Evolutionary conservation across 2,113 vertebrate genomes (phyloP).

Genomic region (Nerophis lumbriciformis): DNA sequence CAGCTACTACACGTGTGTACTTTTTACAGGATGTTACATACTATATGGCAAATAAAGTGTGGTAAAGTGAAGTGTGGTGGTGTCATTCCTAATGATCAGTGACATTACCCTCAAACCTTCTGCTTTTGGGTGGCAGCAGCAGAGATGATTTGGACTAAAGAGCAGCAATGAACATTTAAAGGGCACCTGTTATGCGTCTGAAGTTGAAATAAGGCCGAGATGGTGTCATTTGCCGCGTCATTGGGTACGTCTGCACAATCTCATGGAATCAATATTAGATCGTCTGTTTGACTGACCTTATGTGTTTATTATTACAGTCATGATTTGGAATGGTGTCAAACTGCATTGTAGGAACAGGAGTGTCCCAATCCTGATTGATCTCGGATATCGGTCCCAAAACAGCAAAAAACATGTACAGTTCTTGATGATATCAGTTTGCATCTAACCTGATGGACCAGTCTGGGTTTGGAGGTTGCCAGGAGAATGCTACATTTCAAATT

Average conservation of each 20-base stretch:
- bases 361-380: too few species aligned
- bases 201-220: neutral
- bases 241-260: neutral
- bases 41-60: slow-evolving; percentile 60
- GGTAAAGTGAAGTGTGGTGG: slow-evolving; percentile 42
- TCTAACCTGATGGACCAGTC: too few species aligned
- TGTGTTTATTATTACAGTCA: too few species aligned
- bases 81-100: slow-evolving; percentile 33
- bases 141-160: slow-evolving; percentile 27
- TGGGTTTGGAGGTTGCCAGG: too few species aligned
- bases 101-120: slow-evolving; percentile 24
- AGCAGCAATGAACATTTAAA: slow-evolving; percentile 15
- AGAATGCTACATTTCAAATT: too few species aligned
- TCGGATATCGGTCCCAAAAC: too few species aligned
- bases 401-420: too few species aligned
- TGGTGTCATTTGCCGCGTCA: neutral
- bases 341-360: too few species aligned
- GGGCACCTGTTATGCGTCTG: neutral
- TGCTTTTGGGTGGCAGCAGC: slow-evolving; percentile 25
- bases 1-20: slow-evolving; percentile 42
- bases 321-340: too few species aligned
- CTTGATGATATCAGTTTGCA: too few species aligned
- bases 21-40: slow-evolving; percentile 52
- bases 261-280: neutral
- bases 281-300: neutral